phyloP scores from a whole-genome alignment of 2,113 vertebrate species.

The Catharus minimus region DNA sequence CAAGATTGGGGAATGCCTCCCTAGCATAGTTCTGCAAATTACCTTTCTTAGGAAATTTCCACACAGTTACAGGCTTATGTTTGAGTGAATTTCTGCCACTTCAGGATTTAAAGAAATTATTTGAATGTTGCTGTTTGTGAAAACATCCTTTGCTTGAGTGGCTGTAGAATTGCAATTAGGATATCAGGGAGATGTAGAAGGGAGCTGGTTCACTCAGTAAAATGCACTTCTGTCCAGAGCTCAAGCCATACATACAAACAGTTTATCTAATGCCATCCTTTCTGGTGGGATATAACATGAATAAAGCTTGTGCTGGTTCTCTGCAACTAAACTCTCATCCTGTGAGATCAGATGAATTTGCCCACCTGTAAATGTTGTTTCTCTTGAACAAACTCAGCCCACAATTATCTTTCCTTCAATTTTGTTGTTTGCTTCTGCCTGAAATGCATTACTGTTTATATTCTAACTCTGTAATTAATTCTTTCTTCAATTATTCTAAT shows the following conservation, averaged over 20 bases:
- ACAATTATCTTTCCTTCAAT: slow-evolving; percentile 32
- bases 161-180: not conserved
- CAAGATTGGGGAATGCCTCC: not conserved
- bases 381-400: slow-evolving; percentile 15
- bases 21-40: not conserved
- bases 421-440: slow-evolving; percentile 54
- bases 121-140: not conserved
- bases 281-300: not conserved
- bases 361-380: slow-evolving; percentile 43
- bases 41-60: not conserved
- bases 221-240: not conserved
- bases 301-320: slow-evolving; percentile 11
- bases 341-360: not conserved
- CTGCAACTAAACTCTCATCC: not conserved
- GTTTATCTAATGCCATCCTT: not conserved
- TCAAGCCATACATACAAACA: not conserved
- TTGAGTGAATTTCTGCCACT: not conserved
- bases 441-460: slow-evolving; percentile 59
- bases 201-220: not conserved
- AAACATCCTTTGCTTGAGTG: not conserved
- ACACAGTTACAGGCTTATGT: not conserved
- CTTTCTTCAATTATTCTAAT: slow-evolving; percentile 39
- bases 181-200: not conserved
- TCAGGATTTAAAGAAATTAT: not conserved
- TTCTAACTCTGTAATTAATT: slow-evolving; percentile 54